Percentiles rank a stretch among this genome's conserved stretches.
Evolutionary conservation across 1,140 invertebrate species (phyloP).

Genomic region (Tetramorium simillimum): DNA sequence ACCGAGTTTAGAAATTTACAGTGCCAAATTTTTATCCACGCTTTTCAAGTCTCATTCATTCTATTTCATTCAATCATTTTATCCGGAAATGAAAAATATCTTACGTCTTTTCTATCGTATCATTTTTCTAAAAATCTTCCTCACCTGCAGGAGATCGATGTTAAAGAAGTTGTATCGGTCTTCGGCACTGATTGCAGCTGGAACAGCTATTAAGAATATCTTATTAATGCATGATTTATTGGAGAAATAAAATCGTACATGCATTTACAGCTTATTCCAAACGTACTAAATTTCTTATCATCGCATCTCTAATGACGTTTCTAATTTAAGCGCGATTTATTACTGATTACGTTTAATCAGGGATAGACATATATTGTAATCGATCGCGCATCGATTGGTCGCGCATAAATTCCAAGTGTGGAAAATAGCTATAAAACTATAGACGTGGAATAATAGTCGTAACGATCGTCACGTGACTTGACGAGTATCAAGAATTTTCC

Average conservation of each 20-base stretch:
- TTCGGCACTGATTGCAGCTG: constrained; percentile 9
- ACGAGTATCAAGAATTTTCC: constrained; percentile 10
- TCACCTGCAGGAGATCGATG: constrained; percentile 84
- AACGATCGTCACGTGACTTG: not conserved
- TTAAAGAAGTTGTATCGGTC: constrained; percentile 87
- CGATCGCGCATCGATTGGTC: not conserved
- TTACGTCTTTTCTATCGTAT: not conserved
- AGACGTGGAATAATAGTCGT: not conserved
- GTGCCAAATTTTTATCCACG: not conserved
- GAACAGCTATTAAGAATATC: constrained; percentile 39
- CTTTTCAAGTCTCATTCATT: not conserved
- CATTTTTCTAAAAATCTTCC: not conserved
- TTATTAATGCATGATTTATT: constrained; percentile 19
- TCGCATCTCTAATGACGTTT: not conserved
- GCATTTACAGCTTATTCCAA: not conserved
- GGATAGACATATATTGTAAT: not conserved
- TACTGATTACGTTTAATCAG: not conserved
- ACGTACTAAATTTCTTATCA: not conserved
- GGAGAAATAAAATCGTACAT: not conserved
- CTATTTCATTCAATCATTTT: not conserved
- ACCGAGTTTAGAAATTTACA: no score
- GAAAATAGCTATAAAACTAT: not conserved
- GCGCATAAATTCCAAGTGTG: not conserved
- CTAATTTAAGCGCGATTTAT: not conserved
- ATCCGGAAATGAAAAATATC: not conserved